Base-by-base conservation (phyloP, 2,113 vertebrate genomes). In the Solenodon paradoxus region DNA sequence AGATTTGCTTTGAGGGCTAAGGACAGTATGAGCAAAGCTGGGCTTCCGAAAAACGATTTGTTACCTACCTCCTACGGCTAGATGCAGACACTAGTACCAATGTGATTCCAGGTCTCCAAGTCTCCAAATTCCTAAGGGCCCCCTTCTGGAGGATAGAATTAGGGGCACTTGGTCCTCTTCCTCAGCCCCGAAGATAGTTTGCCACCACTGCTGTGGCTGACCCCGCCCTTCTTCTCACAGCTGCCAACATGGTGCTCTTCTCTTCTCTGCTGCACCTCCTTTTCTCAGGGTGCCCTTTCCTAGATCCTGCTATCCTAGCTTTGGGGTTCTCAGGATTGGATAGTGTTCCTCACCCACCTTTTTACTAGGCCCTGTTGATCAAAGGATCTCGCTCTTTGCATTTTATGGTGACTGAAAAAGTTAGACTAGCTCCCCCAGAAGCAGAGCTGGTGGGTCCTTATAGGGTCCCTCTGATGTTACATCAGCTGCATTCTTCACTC, bases 251-350 rank as follows among this genome's bases (percentile, higher is more conserved):
- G 35, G 16, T 7, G 13, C 40, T 68, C 24, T 47, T 53, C 40
- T 35, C 22, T 63, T 32, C 19, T n/a, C n/a, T n/a, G n/a, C 71
- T 22, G 7, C 0, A 7, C 2, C 40, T n/a, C 71, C n/a, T 2
- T 24, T 47, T 87, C 12, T 66, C 69, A 0, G 16, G 63, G 8
- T 45, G 69, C 28, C 16, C 13, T 88, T 26, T 38, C n/a, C 12
- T 10, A 51, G 30, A 45, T 3, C 9, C 28, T 9, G 4, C 1
- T 19, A 0, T 47, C 47, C 26, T 7, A 22, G 8, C 5, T 47
- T 17, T 20, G 75, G 49, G 17, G 16, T 42, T 85, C 9, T n/a
- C 22, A 30, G 57, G 45, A 9, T 4, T 63, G 11, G 51, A 69
- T 15, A 32, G 30, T 13, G 6, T 35, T 13, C 17, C 42, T 77